Percentiles rank a stretch among this genome's conserved stretches.
phyloP scores from a whole-genome alignment of 2,797 vertebrate genomes.

The Paguma larvata region DNA sequence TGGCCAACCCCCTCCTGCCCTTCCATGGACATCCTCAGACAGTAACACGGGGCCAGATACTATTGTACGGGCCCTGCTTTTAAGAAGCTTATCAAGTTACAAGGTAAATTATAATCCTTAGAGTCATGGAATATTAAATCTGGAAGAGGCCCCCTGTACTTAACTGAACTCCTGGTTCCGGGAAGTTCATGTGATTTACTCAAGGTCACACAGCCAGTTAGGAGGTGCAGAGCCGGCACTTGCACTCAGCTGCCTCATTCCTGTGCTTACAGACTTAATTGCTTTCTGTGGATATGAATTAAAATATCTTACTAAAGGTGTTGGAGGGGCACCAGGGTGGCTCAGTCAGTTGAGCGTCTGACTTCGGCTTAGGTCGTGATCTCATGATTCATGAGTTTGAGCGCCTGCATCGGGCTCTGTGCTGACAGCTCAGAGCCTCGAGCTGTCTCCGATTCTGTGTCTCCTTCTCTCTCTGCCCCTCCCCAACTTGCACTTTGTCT shows the following conservation, averaged over 20 bases:
- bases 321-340: no score
- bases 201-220: not conserved
- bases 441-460: no score
- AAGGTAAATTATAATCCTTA: not conserved
- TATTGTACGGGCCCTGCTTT: not conserved
- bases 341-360: no score
- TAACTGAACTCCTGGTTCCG: not conserved
- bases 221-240: not conserved
- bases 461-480: no score
- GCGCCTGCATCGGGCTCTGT: no score
- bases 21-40: not conserved
- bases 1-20: not conserved
- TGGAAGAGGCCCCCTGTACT: not conserved
- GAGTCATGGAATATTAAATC: not conserved
- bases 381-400: no score
- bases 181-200: not conserved
- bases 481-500: no score
- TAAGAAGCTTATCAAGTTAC: not conserved
- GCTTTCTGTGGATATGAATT: slow-evolving; percentile 27
- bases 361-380: no score
- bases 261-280: not conserved
- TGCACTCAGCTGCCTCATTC: not conserved
- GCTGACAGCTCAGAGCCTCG: no score
- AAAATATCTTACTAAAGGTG: not conserved
- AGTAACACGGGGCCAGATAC: not conserved